Base-by-base conservation (phyloP, 2,797 vertebrate genomes). In the Ceryle rudis region DNA sequence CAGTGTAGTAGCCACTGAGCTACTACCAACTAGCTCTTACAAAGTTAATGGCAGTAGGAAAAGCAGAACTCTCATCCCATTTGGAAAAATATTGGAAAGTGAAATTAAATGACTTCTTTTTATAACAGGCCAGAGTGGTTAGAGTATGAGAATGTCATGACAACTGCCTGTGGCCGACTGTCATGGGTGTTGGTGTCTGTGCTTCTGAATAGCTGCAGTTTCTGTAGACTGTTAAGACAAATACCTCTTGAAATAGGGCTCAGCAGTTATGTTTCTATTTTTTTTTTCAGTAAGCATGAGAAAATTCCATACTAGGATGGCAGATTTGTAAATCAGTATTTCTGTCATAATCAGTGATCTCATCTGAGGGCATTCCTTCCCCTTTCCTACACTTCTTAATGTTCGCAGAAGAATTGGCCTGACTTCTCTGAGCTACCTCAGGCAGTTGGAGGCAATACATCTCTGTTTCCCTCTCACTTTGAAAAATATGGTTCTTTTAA, bases 401-500 rank as follows among this genome's bases (percentile, higher is more conserved):
- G 5, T 10, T 9, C 31, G 60, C 61, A 26, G 57, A 4, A 49
- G 67, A 55, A 41, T 22, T 74, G 55, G 47, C 33, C 46, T 49
- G 62, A n/a, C n/a, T 82, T n/a, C 15, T 21, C 39, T 0, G 0
- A 54, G 12, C 41, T 23, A 25, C 49, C 46, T 8, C 10, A 10
- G 20, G 77, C 57, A 52, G 2, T 41, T 78, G 51, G 51, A 88
- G 86, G 65, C 39, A 75, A 74, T n/a, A 33, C 29, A 47, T 61
- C 55, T 64, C 54, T 14, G 41, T 89, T 92, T 95, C 52, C 57
- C 49, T 96, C 77, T 74, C 35, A 18, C 65, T 83, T 58, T 81
- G 93, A n/a, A 64, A 81, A 89, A 88, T 17, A 89, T 93, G 49
- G 37, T 69, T 85, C 86, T 84, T 66, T 97, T 86, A 64, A 94